Base-by-base conservation (phyloP, 2,797 vertebrate species). In the Kryptopterus vitreolus region DNA sequence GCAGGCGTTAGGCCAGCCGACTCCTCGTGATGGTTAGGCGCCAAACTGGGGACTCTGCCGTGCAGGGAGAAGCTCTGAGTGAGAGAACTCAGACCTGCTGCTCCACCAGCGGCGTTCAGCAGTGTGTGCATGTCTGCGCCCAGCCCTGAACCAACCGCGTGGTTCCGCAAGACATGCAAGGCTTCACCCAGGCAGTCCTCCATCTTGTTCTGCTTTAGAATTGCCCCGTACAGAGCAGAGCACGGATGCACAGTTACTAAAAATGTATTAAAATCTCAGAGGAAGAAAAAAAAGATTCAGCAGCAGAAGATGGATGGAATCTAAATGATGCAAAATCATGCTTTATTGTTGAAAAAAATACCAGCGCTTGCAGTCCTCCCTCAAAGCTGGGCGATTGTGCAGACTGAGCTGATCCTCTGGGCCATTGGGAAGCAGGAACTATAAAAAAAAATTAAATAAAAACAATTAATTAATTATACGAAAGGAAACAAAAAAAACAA, bases 131-230 rank as follows among this genome's bases (percentile, higher is more conserved):
- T 93, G 82, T 98, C 96, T 48, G 94, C 92, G 84, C 92, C 78
- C 24, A 85, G 46, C 84, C 48, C 93, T 24, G 90, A 86, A 18
- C 86, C 89, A 53, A 89, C 96, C 53, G 96, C 97, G 0, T 99
- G 96, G 84, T 94, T 96, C 83, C 96, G 93, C 85, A 99, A 93
- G 85, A 99, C 98, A 0, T 96, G 95, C 89, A 99, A 96, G 72
- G 97, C 98, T 91, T 99, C 98, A 0, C 98, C 97, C 90, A 99
- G 91, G 83, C 93, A 95, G 88, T 99, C 98, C 86, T 98, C 96
- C 94, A 99, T 92, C 90, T 98, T 98, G 90, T 87, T 97, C 90
- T 95, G 93, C 91, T 83, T 33, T 3, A 35, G 79, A 22, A 79
- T 3, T 22, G 57, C 6, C 43, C 22, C 20, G 57, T 12, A 55